Conservation (phyloP, 1,140 invertebrate species). For the Pseudomyrmex cubaensis region DNA sequence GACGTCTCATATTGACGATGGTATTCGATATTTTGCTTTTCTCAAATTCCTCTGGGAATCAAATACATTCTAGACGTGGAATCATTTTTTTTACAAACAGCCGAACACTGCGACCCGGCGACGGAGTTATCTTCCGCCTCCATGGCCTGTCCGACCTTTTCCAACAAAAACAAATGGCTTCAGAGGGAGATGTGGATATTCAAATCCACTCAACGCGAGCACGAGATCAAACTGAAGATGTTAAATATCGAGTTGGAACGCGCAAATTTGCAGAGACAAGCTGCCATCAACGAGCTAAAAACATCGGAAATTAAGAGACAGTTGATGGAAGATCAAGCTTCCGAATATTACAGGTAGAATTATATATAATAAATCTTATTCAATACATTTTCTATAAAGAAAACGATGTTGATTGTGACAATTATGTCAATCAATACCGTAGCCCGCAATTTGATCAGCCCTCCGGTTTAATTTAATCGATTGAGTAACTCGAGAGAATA, state of each 20-base stretch:
- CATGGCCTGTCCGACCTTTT: not conserved
- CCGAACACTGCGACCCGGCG: conserved; percentile 1
- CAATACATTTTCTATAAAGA: not conserved
- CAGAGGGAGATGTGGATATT: conserved; percentile 60
- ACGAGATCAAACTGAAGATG: conserved; percentile 69
- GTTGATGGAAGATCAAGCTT: conserved; percentile 63
- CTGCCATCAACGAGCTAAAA: conserved; percentile 70
- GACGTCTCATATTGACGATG: conserved; percentile 30
- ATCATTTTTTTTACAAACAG: conserved; percentile 25
- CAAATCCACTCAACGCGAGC: conserved; percentile 67
- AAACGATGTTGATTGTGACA: not conserved
- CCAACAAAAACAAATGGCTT: conserved; percentile 24
- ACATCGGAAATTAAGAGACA: conserved; percentile 72
- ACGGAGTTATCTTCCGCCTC: not conserved
- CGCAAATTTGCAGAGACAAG: conserved; percentile 70
- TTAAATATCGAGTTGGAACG: conserved; percentile 71
- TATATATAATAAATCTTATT: not conserved
- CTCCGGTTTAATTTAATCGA: too few species aligned
- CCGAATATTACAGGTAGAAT: conserved; percentile 68
- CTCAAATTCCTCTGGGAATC: not conserved
- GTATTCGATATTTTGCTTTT: conserved; percentile 21
- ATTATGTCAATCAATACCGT: too few species aligned
- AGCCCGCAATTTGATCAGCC: too few species aligned
- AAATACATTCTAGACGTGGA: not conserved
- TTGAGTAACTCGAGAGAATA: too few species aligned